phyloP scores from a whole-genome alignment of 2,113 vertebrate genomes.

The Limanda limanda region DNA sequence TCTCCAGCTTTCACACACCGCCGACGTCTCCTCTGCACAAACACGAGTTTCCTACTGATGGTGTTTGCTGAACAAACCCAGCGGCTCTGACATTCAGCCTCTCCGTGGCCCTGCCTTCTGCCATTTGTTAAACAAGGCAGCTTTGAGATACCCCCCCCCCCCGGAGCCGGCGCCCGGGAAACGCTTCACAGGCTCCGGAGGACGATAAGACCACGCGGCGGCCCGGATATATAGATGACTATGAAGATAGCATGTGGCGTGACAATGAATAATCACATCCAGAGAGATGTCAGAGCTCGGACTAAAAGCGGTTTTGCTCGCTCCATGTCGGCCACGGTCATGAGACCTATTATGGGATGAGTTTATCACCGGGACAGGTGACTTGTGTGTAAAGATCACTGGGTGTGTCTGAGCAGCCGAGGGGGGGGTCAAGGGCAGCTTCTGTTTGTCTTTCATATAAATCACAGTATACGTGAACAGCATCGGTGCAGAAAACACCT shows the following conservation, averaged over 20 bases:
- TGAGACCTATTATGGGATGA: no score
- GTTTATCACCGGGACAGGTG: no score
- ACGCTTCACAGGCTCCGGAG: slow-evolving; percentile 39
- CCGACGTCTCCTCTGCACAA: slow-evolving; percentile 17
- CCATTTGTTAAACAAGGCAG: slow-evolving; percentile 62
- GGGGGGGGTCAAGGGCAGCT: no score
- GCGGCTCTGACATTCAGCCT: slow-evolving; percentile 39
- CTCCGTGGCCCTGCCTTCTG: slow-evolving; percentile 36
- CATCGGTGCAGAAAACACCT: no score
- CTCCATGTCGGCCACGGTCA: no score
- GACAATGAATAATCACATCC: slow-evolving; percentile 56
- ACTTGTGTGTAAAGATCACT: no score
- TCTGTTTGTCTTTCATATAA: no score
- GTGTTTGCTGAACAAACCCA: slow-evolving; percentile 42
- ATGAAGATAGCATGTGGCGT: slow-evolving; percentile 32
- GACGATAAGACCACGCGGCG: slow-evolving; percentile 49
- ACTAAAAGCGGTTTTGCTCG: no score
- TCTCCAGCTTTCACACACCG: not conserved
- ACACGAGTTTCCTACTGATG: slow-evolving; percentile 23
- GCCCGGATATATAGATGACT: slow-evolving; percentile 48
- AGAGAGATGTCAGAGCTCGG: slow-evolving; percentile 40
- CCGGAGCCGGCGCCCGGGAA: slow-evolving; percentile 33
- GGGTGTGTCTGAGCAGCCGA: no score
- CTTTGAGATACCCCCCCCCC: slow-evolving; percentile 41
- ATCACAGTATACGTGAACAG: no score